Percentiles rank a stretch among this genome's conserved stretches.
phyloP scores from a whole-genome alignment of 2,113 vertebrate genomes.

The Gopherus flavomarginatus region DNA sequence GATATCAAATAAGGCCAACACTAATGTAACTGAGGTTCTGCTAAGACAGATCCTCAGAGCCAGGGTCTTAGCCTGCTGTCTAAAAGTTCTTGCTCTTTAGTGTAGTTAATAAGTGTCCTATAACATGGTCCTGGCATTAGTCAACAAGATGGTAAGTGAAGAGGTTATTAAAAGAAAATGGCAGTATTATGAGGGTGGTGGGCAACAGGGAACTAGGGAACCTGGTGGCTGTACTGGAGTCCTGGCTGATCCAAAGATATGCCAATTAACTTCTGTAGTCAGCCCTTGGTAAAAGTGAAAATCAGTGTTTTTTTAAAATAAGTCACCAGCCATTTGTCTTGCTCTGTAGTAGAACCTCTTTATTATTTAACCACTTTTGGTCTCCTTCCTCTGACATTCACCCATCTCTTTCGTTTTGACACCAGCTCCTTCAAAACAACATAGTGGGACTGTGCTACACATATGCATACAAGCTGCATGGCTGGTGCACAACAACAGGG shows the following conservation, averaged over 20 bases:
- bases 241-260: not conserved
- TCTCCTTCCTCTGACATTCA: not conserved
- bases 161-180: not conserved
- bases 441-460: not conserved
- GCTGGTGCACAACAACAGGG: not conserved
- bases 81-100: not conserved
- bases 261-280: not conserved
- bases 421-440: not conserved
- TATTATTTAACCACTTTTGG: not conserved
- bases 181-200: not conserved
- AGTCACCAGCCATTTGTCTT: not conserved
- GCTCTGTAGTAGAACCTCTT: not conserved
- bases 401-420: not conserved
- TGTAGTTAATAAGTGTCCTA: not conserved
- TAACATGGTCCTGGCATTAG: not conserved
- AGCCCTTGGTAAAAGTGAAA: too few relatives aligned
- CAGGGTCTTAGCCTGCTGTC: not conserved
- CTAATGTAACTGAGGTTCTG: not conserved
- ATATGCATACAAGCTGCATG: not conserved
- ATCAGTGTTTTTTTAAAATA: not conserved
- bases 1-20: not conserved
- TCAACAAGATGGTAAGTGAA: not conserved
- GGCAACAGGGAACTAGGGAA: not conserved
- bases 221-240: not conserved
- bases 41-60: not conserved